Evolutionary conservation across 2,888 invertebrate genomes (phyloP).

Genomic region (Apantesis nais): DNA sequence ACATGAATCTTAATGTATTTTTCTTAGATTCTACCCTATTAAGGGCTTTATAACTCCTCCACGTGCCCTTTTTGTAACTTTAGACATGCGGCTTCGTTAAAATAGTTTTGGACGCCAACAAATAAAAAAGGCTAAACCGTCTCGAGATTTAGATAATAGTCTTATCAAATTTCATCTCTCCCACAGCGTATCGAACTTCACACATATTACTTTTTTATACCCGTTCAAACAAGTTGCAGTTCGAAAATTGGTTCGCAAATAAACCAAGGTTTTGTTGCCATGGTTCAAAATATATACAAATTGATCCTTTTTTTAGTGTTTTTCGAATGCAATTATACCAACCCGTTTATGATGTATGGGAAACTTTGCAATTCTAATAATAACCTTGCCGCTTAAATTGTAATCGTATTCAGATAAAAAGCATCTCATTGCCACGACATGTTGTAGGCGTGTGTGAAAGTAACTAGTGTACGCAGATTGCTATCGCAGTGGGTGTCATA

Average conservation of each 20-base stretch:
- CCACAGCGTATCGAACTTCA: slow-evolving; percentile 44
- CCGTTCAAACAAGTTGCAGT: slow-evolving; percentile 16
- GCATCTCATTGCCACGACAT: slow-evolving; percentile 31
- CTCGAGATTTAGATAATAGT: slow-evolving; percentile 37
- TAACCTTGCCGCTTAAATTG: slow-evolving; percentile 1
- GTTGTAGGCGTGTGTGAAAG: slow-evolving; percentile 65
- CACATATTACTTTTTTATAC: slow-evolving; percentile 39
- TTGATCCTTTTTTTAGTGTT: neutral
- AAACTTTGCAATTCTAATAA: neutral
- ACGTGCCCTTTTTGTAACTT: slow-evolving; percentile 31
- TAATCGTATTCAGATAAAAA: slow-evolving; percentile 31
- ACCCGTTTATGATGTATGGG: neutral
- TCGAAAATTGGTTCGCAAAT: slow-evolving; percentile 17
- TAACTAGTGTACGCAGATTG: slow-evolving; percentile 55
- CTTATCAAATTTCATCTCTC: slow-evolving; percentile 40
- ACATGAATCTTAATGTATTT: slow-evolving; percentile 19
- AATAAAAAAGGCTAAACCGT: slow-evolving; percentile 29
- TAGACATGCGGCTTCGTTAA: slow-evolving; percentile 36
- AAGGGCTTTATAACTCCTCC: slow-evolving; percentile 15
- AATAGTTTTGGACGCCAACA: slow-evolving; percentile 41
- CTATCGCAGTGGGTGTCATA: slow-evolving; percentile 69
- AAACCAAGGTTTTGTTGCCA: slow-evolving; percentile 29
- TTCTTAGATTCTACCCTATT: slow-evolving; percentile 20
- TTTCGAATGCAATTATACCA: slow-evolving; percentile 4
- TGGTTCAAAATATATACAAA: neutral